Conservation (phyloP, 2,888 invertebrate species). For the Cheilosia vernalis region DNA sequence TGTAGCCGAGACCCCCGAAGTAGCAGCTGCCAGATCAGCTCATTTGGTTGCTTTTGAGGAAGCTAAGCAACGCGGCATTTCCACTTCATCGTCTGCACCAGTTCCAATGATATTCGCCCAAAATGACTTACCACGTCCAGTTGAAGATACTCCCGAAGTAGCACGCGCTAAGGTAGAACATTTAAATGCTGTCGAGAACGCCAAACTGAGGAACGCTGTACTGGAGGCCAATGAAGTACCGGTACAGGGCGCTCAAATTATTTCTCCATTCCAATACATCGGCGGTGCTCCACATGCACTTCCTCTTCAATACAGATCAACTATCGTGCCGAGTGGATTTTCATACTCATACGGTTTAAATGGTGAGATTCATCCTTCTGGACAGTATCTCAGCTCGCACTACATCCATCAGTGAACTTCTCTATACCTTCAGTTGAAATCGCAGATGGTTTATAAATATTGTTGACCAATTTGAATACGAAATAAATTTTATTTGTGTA, state of each 20-base stretch:
- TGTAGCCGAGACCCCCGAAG: conserved; percentile 78
- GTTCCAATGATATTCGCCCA: neutral
- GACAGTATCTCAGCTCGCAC: conserved; percentile 58
- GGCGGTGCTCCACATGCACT: conserved; percentile 8
- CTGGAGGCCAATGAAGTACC: conserved; percentile 47
- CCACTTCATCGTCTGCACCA: neutral
- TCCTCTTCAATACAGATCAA: conserved; percentile 47
- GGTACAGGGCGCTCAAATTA: conserved; percentile 28
- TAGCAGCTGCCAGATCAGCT: conserved; percentile 78
- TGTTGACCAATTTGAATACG: conserved; percentile 63
- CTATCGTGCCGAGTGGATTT: conserved; percentile 59
- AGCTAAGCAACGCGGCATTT: conserved; percentile 77
- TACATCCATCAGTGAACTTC: conserved; percentile 59
- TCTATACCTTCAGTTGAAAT: neutral
- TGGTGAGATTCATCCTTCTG: conserved; percentile 36
- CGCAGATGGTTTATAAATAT: conserved; percentile 65
- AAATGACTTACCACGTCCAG: conserved; percentile 77
- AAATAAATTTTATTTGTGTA: conserved; percentile 56
- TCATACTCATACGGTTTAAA: conserved; percentile 65
- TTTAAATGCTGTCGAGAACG: conserved; percentile 79
- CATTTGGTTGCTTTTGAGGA: conserved; percentile 79
- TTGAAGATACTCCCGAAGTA: conserved; percentile 84
- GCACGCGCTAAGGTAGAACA: conserved; percentile 81
- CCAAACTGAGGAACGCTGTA: conserved; percentile 77
- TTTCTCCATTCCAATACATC: conserved; percentile 56